Percentiles rank a stretch among this genome's conserved stretches.
These are phyloP conservation scores for Neodon shergylaensis DNA, from an alignment of 2,113 vertebrate genomes.

Conservation along the genomic window DNA sequence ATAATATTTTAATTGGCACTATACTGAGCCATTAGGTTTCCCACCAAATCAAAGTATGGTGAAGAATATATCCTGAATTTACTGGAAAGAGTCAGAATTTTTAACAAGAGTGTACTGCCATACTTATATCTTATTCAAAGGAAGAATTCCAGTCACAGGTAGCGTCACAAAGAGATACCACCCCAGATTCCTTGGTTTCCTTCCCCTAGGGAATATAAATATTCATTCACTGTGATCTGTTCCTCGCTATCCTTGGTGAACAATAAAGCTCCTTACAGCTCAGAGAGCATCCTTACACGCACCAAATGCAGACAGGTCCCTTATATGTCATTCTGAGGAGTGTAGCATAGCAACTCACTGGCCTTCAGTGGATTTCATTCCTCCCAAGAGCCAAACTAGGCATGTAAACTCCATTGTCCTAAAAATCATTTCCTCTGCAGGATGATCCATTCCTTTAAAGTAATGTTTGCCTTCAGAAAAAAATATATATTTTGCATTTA, in stretches of 20 bases:
- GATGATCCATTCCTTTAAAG: background rate
- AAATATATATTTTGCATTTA: background rate
- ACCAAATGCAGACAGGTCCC: background rate
- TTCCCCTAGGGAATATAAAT: conserved; percentile 13
- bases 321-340: background rate
- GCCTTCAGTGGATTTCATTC: background rate
- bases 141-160: background rate
- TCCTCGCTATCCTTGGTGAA: background rate
- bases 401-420: background rate
- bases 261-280: background rate
- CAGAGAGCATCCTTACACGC: background rate
- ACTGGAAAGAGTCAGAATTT: conserved; percentile 7
- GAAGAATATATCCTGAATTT: background rate
- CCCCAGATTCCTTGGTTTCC: background rate
- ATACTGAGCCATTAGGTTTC: background rate
- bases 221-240: conserved; percentile 35
- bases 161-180: background rate
- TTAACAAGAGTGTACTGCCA: background rate
- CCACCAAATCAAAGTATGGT: background rate
- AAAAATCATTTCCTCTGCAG: background rate
- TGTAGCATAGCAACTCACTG: background rate
- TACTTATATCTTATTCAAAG: conserved; percentile 24
- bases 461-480: background rate
- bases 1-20: background rate
- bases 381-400: background rate